Evolutionary conservation across 2,113 vertebrate genomes (phyloP), one percentile per base, ranked within the genome.

Genomic region (Numenius arquata): DNA sequence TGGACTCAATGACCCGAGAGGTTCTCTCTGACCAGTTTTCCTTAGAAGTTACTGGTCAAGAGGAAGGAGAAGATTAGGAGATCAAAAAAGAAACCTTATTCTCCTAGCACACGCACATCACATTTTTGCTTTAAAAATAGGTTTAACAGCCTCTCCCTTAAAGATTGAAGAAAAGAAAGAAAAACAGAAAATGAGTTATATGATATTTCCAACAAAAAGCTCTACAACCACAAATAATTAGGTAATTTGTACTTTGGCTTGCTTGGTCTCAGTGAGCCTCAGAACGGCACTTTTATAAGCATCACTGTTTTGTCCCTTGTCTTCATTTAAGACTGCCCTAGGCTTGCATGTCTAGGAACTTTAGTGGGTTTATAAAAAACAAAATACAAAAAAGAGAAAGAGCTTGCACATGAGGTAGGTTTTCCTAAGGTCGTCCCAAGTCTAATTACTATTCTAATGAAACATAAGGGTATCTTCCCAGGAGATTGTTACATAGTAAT

Each of bases 401-500:
- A 91, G 79, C 68, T 87, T 80, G 89, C 68, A 94, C 83, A 93
- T 77, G 91, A 97, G 97, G 93, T 91, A 97, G 97, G 96, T 97
- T 97, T 97, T 95, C 91, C 98, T 97, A 97, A 97, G 97, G 97
- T 97, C 95, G 3, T 96, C 97, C 93, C 95, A 97, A 96, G 96
- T 97, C 97, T 98, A 98, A 98, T 98, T 98, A 98, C 96, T 98
- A 97, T 97, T 98, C 97, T 98, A 98, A 98, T 98, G 97, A 98
- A 98, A 98, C 97, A 97, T 97, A 98, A 98, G 97, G 97, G 96
- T 96, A 97, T 97, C 97, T 97, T 98, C 97, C 98, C 97, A 96
- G 97, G 97, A 98, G 98, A 98, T 97, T 96, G 97, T 98, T 98
- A 97, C 96, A 97, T 93, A 97, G 97, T 97, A 97, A 98, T 98